Percentiles rank a stretch among this genome's conserved stretches.
Conservation (phyloP, 2,113 vertebrate species). For the Pan troglodytes region DNA sequence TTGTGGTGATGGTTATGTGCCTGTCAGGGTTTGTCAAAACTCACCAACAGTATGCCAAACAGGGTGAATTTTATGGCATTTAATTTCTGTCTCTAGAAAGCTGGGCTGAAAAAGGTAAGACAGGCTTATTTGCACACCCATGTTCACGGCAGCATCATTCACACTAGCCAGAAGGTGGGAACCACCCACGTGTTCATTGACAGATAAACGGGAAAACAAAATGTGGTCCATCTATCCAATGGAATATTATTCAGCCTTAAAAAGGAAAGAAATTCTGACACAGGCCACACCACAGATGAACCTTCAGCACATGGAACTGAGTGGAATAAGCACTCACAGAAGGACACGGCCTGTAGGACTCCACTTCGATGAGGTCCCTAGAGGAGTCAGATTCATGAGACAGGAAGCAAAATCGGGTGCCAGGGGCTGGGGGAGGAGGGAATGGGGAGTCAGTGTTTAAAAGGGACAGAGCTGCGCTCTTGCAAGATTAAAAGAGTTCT, state of each 20-base stretch:
- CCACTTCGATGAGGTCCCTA: rapidly evolving
- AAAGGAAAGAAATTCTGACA: background rate
- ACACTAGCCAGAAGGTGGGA: background rate
- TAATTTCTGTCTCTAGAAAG: too few relatives aligned
- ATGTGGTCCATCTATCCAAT: rapidly evolving
- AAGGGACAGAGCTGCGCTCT: background rate
- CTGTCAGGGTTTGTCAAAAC: background rate
- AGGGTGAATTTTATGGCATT: rapidly evolving
- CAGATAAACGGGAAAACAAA: rapidly evolving
- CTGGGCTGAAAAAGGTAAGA: background rate
- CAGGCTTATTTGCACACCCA: background rate
- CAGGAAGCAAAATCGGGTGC: background rate
- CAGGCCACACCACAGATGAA: rapidly evolving
- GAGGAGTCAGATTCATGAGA: background rate
- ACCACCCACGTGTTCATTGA: rapidly evolving
- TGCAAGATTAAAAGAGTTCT: background rate
- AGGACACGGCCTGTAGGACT: rapidly evolving
- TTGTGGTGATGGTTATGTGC: rapidly evolving
- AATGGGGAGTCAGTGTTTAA: background rate
- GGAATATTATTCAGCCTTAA: background rate
- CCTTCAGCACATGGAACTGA: rapidly evolving
- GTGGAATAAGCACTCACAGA: background rate
- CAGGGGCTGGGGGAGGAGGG: rapidly evolving
- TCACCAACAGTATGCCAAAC: rapidly evolving
- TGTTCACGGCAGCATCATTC: background rate